Base-by-base conservation (phyloP, 2,888 invertebrate species). In the Pristionchus arcanus region DNA sequence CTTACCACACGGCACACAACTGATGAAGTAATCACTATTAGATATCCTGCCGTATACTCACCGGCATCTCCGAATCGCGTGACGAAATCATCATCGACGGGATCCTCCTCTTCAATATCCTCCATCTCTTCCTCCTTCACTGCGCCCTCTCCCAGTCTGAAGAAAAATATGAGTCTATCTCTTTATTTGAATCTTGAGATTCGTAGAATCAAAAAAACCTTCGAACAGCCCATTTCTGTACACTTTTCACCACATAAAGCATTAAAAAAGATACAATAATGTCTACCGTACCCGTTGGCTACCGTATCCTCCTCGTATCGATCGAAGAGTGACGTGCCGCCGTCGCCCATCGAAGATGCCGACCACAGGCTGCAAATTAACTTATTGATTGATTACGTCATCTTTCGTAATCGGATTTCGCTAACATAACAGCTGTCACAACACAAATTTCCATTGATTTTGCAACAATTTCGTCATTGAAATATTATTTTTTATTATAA, bases 71-170 rank as follows among this genome's bases (percentile, higher is more conserved):
- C 77, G n/a, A 74, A 34, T 74, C 42, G 7, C 15, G 34, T 11
- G 37, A 74, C 42, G 37, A 34, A 74, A 34, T 74, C 37, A 37
- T 42, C 42, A 77, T 77, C 77, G 7, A 42, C 16, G 15, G 77
- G 42, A 25, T 77, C 77, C 42, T 77, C 77, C 31, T 77, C 77
- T 4, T 77, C 77, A 25, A 77, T 77, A 15, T 77, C 77, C 13
- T 77, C 77, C 9, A 49, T 19, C 34, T 34, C 42, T 34, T 77
- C 77, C n/a, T 77, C 77, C 49, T 77, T 77, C 77, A 77, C 77
- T 49, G 34, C 77, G 2, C 42, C 77, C 9, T 77, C 77, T 4
- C 31, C 34, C 71, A 71, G 2, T 71, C 71, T 71, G 71, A 15
- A 71, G 34, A 59, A 5, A 25, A 21, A 59, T 19, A 13, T 59